phyloP scores from a whole-genome alignment of 2,797 vertebrate species.

The Brachymystax lenok region DNA sequence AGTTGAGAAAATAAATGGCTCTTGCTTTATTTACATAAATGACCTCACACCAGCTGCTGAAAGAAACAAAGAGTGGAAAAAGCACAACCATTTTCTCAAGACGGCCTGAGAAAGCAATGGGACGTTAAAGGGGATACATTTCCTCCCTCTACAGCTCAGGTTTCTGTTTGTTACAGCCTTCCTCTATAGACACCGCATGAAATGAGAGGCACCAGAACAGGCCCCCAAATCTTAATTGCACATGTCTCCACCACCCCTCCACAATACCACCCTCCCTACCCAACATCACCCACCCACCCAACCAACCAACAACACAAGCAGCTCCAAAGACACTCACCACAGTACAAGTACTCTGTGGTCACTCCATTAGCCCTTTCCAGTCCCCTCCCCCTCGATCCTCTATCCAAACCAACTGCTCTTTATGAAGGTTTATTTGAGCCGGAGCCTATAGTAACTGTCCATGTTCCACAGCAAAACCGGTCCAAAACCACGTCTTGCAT shows the following conservation, averaged over 20 bases:
- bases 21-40: neutral
- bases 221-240: slow-evolving; percentile 65
- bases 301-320: slow-evolving; percentile 66
- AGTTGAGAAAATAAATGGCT: slow-evolving; percentile 17
- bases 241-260: slow-evolving; percentile 62
- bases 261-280: slow-evolving; percentile 43
- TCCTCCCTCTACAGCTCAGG: slow-evolving; percentile 55
- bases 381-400: slow-evolving; percentile 51
- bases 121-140: slow-evolving; percentile 24
- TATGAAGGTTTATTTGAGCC: slow-evolving; percentile 60
- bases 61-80: slow-evolving; percentile 29
- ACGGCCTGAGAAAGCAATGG: slow-evolving; percentile 12
- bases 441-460: slow-evolving; percentile 49
- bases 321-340: slow-evolving; percentile 71
- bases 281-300: slow-evolving; percentile 36
- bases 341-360: slow-evolving; percentile 66
- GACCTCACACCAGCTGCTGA: slow-evolving; percentile 10
- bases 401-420: slow-evolving; percentile 51
- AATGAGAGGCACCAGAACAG: slow-evolving; percentile 51
- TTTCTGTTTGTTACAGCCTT: slow-evolving; percentile 63
- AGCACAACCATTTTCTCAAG: slow-evolving; percentile 15
- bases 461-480: slow-evolving; percentile 47
- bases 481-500: slow-evolving; percentile 51
- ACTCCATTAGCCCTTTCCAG: slow-evolving; percentile 37
- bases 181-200: slow-evolving; percentile 49